Conservation (phyloP, 2,113 vertebrate genomes). For the Pituophis catenifer region DNA sequence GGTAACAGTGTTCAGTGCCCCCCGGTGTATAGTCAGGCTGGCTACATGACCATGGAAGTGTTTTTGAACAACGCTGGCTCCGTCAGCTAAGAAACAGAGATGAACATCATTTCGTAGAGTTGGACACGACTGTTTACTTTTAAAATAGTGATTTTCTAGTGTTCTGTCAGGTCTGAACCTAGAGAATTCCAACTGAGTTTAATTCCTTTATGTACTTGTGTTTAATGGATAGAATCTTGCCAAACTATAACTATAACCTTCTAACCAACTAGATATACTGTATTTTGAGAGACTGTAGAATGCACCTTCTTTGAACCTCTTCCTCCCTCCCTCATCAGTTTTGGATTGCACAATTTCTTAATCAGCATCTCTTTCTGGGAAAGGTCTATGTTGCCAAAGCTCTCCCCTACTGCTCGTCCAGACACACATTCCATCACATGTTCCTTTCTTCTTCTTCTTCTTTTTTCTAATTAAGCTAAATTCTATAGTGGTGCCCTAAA, state of each 20-base stretch:
- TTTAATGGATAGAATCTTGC: background rate
- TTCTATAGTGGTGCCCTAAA: background rate
- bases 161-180: background rate
- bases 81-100: background rate
- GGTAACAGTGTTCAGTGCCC: no score
- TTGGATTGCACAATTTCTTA: background rate
- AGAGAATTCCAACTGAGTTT: background rate
- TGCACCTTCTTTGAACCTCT: background rate
- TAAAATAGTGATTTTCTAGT: background rate
- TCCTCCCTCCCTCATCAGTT: background rate
- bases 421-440: background rate
- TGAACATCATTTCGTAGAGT: background rate
- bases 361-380: background rate
- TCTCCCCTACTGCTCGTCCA: background rate
- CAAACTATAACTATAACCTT: background rate
- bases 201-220: background rate
- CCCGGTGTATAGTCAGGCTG: no score
- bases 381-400: background rate
- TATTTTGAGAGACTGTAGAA: background rate
- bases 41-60: background rate
- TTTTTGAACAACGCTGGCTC: background rate
- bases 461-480: background rate
- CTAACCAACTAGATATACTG: background rate
- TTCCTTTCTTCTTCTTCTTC: background rate
- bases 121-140: background rate